Evolutionary conservation across 1,140 invertebrate species (phyloP).

Genomic region (Diachasmimorpha longicaudata): DNA sequence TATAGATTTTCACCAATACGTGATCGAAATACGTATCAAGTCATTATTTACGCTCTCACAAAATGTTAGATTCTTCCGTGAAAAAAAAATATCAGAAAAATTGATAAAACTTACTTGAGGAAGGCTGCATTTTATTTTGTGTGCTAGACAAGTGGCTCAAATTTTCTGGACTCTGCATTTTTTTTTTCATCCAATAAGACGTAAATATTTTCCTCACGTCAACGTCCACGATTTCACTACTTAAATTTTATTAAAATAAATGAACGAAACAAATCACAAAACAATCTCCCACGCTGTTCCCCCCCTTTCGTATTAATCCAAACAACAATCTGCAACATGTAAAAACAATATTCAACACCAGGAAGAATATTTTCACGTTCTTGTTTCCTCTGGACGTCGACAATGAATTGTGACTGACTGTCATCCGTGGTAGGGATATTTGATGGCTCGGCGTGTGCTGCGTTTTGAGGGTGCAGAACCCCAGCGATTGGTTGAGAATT

Average conservation of each 20-base stretch:
- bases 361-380: neutral
- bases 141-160: constrained; percentile 38
- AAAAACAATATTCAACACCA: neutral
- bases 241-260: neutral
- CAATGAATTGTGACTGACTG: constrained; percentile 47
- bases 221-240: neutral
- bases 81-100: neutral
- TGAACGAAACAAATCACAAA: constrained; percentile 2
- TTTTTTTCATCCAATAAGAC: constrained; percentile 23
- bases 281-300: neutral
- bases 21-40: no score
- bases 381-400: constrained; percentile 29
- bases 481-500: constrained; percentile 40
- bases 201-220: neutral
- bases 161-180: constrained; percentile 45
- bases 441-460: constrained; percentile 35
- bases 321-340: neutral
- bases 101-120: constrained; percentile 50
- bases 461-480: constrained; percentile 34
- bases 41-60: no score
- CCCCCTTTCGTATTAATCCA: neutral
- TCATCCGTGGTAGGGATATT: constrained; percentile 46
- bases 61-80: no score
- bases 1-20: no score
- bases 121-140: constrained; percentile 43